Evolutionary conservation across 2,888 invertebrate species (phyloP).

Genomic region (Eupithecia tripunctaria): DNA sequence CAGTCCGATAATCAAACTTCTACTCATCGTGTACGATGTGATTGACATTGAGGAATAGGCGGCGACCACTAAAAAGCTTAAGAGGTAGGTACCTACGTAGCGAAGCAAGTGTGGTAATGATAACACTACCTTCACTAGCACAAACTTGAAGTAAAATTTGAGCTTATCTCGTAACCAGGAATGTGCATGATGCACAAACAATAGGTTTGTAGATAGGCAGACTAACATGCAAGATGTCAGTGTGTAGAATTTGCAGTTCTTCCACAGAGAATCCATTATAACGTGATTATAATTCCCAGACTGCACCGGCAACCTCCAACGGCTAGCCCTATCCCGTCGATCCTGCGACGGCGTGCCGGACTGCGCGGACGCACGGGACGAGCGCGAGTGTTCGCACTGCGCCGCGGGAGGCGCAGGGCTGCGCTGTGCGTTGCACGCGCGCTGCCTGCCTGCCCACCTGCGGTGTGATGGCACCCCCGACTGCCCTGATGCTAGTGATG

Average conservation of each 20-base stretch:
- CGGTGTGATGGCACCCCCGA: slow-evolving; percentile 93
- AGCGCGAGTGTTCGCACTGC: slow-evolving; percentile 92
- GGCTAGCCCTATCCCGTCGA: slow-evolving; percentile 89
- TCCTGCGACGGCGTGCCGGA: slow-evolving; percentile 95
- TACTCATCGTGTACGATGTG: background rate
- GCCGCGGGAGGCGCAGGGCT: slow-evolving; percentile 85
- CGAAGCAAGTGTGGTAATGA: background rate
- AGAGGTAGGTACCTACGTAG: too few species aligned
- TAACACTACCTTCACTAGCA: background rate
- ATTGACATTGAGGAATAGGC: background rate
- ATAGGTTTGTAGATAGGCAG: background rate
- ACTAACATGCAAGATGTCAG: background rate
- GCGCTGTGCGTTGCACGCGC: slow-evolving; percentile 91
- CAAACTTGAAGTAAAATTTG: background rate
- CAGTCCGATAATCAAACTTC: background rate
- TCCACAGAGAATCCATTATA: background rate
- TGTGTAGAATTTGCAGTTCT: background rate
- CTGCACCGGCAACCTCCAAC: slow-evolving; percentile 90
- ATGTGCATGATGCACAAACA: background rate
- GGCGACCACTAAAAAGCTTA: too few species aligned
- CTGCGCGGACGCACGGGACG: slow-evolving; percentile 93
- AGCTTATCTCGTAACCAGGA: background rate
- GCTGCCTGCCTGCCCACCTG: slow-evolving; percentile 88
- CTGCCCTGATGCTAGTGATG: slow-evolving; percentile 94
- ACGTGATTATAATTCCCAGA: slow-evolving; percentile 70